A percentile compares a stretch with the other conserved stretches of the same genome.
Conservation (phyloP, 2,113 vertebrate genomes). For the Chlorodrepanis virens region DNA sequence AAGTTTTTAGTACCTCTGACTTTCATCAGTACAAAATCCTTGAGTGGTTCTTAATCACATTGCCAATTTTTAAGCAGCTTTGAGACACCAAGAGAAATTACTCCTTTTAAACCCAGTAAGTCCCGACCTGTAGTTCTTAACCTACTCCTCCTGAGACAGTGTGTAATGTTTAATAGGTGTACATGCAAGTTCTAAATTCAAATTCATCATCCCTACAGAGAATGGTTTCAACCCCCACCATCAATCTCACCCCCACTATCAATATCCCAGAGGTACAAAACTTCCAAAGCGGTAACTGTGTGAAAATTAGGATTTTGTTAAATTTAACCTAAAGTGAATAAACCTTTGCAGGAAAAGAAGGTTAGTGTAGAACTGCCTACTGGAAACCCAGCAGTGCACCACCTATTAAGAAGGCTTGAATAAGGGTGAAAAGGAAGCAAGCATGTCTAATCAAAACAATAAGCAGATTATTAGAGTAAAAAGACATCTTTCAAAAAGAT, state of each 20-base stretch:
- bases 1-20: neutral
- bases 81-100: neutral
- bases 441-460: neutral
- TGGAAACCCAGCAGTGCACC: neutral
- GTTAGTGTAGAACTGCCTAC: neutral
- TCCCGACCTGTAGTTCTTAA: neutral
- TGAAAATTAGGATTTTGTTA: neutral
- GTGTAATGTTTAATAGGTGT: neutral
- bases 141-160: neutral
- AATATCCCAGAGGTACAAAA: neutral
- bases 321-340: neutral
- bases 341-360: neutral
- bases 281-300: neutral
- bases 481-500: neutral
- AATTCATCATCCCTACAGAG: neutral
- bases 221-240: neutral
- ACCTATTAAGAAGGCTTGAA: constrained; percentile 9
- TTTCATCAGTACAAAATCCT: neutral
- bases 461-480: neutral
- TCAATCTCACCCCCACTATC: neutral
- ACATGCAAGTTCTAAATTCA: neutral
- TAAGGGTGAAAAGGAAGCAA: neutral
- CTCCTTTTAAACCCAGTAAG: neutral
- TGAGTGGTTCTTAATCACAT: neutral
- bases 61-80: neutral